Evolutionary conservation across 1,140 invertebrate genomes (phyloP), one percentile per base, ranked within the genome.

Genomic region (Aphidius gifuensis): DNA sequence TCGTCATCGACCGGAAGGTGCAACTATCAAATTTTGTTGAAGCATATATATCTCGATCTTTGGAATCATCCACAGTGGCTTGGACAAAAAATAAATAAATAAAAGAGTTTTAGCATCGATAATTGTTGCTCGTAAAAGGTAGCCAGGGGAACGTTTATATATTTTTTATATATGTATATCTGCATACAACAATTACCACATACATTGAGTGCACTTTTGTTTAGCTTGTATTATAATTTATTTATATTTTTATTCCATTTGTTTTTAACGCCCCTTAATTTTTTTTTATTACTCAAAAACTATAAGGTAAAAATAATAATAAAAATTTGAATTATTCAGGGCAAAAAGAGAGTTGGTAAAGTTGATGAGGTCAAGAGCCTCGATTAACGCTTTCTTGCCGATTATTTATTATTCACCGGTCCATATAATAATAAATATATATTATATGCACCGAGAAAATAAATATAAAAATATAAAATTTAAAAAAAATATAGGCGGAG

Each of bases 121-220:
- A 73, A 74, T 73, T 68, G 69, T 70, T 62, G 64, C 68, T 74
- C 74, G 71, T 76, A 74, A 74, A 74, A 65, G 40, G 50, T 63
- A 66, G 58, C 54, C 50, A 63, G 58, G 46, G 57, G 49, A 49
- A 59, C 42, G 16, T 51, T 43, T 47, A 21, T 9, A 32, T 16
- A 47, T 16, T 38, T 44, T 38, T 44, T 44, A 3, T 44, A n/a
- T 44, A 58, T 55, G 1, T 16, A 55, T 6, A 32, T 32, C 23
- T 32, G 23, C 23, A 32, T 32, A 32, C 23, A 32, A 32, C 23
- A 32, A 32, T 32, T 32, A 32, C 23, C 23, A 32, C 23, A 32
- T 32, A 32, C 23, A 32, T 32, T 32, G 23, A 32, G 23, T 32
- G 23, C 0, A 32, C 4, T 32, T 32, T 32, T 32, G 23, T 32